Percentiles rank a stretch among this genome's conserved stretches.
Conservation (phyloP, 2,113 vertebrate genomes). For the Sinocyclocheilus rhinocerous region DNA sequence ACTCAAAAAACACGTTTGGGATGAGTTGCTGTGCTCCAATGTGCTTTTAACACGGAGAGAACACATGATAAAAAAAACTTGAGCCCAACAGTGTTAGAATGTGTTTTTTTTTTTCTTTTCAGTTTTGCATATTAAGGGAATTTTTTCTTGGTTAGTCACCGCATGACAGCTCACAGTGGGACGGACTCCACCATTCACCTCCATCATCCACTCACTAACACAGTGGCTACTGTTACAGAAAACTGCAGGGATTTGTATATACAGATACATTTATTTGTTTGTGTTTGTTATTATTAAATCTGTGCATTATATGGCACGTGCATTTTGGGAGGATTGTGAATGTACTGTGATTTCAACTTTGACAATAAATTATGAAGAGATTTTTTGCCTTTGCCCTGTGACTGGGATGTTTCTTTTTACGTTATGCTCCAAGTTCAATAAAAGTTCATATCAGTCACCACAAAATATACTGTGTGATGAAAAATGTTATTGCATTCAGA, state of each 20-base stretch:
- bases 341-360: constrained; percentile 49
- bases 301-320: constrained; percentile 45
- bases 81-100: not conserved
- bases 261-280: constrained; percentile 31
- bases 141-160: not conserved
- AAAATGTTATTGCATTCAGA: not conserved
- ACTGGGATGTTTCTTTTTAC: not conserved
- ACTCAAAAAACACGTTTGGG: not conserved
- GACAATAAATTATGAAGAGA: constrained; percentile 37
- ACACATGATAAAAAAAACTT: not conserved
- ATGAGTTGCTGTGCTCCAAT: not conserved
- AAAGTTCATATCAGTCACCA: not conserved
- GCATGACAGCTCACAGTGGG: not conserved
- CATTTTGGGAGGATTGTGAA: constrained; percentile 45
- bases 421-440: not conserved
- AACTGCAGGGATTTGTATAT: constrained; percentile 50
- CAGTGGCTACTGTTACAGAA: constrained; percentile 43
- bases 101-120: not conserved
- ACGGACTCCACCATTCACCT: not conserved
- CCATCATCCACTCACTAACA: not conserved
- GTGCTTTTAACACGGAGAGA: not conserved
- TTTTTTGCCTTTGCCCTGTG: not conserved
- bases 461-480: not conserved
- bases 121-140: not conserved
- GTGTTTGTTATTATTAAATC: constrained; percentile 51